Conservation (phyloP, 2,113 vertebrate genomes). For the Tretioscincus oriximinensis region DNA sequence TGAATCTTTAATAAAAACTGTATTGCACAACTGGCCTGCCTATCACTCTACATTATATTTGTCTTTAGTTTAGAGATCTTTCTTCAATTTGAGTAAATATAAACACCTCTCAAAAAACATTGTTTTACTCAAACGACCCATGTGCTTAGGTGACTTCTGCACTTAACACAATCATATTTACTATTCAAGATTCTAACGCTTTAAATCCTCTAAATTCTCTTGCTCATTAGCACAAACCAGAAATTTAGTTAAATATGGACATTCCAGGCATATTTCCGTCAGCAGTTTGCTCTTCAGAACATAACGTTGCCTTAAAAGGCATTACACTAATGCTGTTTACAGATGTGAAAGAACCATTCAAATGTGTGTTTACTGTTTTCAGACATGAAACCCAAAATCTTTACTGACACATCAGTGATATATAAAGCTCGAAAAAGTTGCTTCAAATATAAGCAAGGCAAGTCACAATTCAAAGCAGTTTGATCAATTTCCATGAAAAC, state of each 20-base stretch:
- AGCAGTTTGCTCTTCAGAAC: not conserved
- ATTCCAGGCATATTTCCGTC: not conserved
- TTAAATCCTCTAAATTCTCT: not conserved
- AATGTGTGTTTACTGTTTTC: too few species aligned
- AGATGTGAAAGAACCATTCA: not conserved
- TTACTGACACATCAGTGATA: not conserved
- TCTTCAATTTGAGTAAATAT: not conserved
- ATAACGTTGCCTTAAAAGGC: not conserved
- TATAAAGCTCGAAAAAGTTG: not conserved
- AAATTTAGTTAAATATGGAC: not conserved
- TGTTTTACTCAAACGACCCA: not conserved
- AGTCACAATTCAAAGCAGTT: not conserved
- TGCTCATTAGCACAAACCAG: not conserved
- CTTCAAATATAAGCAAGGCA: not conserved
- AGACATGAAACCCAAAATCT: not conserved
- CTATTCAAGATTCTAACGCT: not conserved
- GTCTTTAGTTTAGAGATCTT: not conserved
- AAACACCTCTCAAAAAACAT: not conserved
- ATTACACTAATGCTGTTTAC: not conserved
- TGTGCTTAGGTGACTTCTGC: not conserved
- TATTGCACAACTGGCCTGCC: not conserved
- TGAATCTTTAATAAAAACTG: not conserved
- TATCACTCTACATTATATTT: not conserved
- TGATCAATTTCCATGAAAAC: not conserved
- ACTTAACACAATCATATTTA: too few species aligned